Evolutionary conservation across 2,888 invertebrate species (phyloP).

Genomic region (Athrips mouffetella): DNA sequence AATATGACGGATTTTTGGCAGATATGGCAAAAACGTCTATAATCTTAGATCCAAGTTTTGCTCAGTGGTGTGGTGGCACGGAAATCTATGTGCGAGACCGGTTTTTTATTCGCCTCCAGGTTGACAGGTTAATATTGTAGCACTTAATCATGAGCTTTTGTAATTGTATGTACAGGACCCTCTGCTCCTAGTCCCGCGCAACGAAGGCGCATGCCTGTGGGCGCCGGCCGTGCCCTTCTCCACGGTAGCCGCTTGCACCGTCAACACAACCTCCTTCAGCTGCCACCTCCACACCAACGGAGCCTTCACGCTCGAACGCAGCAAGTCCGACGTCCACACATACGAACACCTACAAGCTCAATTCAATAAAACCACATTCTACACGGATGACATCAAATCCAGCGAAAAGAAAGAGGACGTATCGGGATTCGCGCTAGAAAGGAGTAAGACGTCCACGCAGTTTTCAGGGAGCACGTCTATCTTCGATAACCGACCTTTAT

Average conservation of each 20-base stretch:
- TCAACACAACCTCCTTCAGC: slow-evolving; percentile 63
- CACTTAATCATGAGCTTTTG: too few species aligned
- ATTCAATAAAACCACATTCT: slow-evolving; percentile 58
- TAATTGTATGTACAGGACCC: too few species aligned
- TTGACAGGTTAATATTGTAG: too few species aligned
- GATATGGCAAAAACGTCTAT: too few species aligned
- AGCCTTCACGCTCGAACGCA: slow-evolving; percentile 63
- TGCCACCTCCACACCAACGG: slow-evolving; percentile 68
- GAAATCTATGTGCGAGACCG: too few species aligned
- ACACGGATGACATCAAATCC: slow-evolving; percentile 42
- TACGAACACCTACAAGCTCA: slow-evolving; percentile 48
- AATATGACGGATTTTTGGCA: too few species aligned
- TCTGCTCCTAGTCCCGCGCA: slow-evolving; percentile 78
- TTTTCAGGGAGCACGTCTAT: slow-evolving; percentile 51
- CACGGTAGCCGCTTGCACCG: slow-evolving; percentile 60
- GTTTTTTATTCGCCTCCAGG: too few species aligned
- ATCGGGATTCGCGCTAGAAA: slow-evolving; percentile 48
- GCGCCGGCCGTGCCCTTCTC: slow-evolving; percentile 68
- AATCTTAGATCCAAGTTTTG: too few species aligned
- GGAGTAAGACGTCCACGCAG: slow-evolving; percentile 64
- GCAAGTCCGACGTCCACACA: slow-evolving; percentile 67
- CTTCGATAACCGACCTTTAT: slow-evolving; percentile 61
- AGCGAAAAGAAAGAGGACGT: slow-evolving; percentile 31
- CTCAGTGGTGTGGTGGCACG: too few species aligned
- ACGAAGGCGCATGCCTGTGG: slow-evolving; percentile 76